Evolutionary conservation across 2,113 vertebrate species (phyloP).

Genomic region (Hemibagrus wyckioides): DNA sequence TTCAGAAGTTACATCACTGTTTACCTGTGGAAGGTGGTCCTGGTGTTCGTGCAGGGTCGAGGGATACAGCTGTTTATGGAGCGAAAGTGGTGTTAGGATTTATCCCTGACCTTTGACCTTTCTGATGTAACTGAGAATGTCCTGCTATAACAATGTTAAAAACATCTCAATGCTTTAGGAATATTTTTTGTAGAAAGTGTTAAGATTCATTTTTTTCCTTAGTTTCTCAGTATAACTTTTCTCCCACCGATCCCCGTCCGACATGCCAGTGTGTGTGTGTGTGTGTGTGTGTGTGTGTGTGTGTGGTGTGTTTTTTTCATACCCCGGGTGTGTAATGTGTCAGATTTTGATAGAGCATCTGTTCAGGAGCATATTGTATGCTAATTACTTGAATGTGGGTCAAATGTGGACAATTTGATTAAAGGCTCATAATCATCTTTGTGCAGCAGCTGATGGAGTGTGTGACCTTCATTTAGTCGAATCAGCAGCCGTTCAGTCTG

Average conservation of each 20-base stretch:
- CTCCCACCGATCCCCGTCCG: too few species aligned
- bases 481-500: neutral
- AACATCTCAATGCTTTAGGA: neutral
- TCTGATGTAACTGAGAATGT: neutral
- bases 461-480: neutral
- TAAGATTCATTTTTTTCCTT: neutral
- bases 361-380: conserved; percentile 5
- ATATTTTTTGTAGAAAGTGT: neutral
- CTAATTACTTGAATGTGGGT: conserved; percentile 6
- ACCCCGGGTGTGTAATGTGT: neutral
- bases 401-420: neutral
- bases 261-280: neutral
- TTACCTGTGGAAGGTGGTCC: neutral
- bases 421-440: neutral
- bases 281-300: neutral
- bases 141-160: neutral
- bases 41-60: neutral
- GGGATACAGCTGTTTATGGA: neutral
- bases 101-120: neutral
- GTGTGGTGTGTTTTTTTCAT: neutral
- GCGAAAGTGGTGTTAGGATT: neutral
- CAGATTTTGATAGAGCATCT: neutral
- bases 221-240: neutral
- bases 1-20: neutral
- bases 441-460: neutral